Conservation (phyloP, 2,888 invertebrate species). For the Eupithecia abbreviata region DNA sequence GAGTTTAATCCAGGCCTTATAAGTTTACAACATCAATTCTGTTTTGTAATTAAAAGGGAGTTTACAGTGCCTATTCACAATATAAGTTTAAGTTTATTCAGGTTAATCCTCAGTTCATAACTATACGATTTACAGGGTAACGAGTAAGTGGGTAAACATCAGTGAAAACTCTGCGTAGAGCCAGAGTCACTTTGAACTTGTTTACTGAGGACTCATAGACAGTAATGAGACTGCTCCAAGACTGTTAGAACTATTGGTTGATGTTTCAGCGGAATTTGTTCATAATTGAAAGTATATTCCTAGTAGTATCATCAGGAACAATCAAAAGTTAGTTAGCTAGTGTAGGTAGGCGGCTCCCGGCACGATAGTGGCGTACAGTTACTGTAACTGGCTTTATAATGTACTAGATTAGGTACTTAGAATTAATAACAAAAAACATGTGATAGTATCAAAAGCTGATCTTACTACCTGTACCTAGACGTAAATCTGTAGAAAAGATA, state of each 20-base stretch:
- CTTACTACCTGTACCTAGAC: too few species aligned
- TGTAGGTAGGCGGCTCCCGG: background rate
- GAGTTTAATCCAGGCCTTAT: conserved; percentile 25
- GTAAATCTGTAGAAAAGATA: background rate
- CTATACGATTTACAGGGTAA: conserved; percentile 37
- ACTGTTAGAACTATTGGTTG: conserved; percentile 23
- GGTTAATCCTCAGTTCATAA: conserved; percentile 45
- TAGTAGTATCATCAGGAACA: background rate
- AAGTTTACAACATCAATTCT: conserved; percentile 27
- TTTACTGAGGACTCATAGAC: conserved; percentile 39
- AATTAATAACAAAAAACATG: too few species aligned
- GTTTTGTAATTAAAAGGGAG: conserved; percentile 31
- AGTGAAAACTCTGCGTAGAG: conserved; percentile 31
- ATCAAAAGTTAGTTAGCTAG: background rate
- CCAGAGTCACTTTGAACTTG: conserved; percentile 37
- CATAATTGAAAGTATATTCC: background rate
- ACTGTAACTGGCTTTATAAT: background rate
- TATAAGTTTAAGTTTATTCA: conserved; percentile 50
- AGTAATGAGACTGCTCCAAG: conserved; percentile 32
- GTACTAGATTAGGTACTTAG: background rate
- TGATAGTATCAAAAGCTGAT: too few species aligned
- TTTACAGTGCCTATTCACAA: conserved; percentile 36
- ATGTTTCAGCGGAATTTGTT: background rate
- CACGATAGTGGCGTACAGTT: background rate
- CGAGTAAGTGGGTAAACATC: conserved; percentile 24